These are phyloP conservation scores for Strigops habroptila DNA, from an alignment of 2,113 vertebrate genomes.

Conservation along the genomic window DNA sequence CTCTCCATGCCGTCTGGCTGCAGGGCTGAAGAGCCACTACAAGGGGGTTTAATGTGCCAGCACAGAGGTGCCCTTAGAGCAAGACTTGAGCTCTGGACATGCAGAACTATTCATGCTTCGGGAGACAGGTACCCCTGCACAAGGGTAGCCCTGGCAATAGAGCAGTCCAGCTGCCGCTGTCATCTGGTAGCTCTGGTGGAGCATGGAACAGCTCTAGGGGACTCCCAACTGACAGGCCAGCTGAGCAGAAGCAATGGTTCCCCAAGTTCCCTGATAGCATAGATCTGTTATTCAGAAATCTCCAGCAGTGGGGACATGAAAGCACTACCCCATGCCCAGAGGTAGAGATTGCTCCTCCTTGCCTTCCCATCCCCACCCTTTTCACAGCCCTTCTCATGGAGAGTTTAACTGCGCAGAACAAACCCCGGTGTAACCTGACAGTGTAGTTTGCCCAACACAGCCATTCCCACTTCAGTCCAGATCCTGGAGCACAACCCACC, in stretches of 20 bases:
- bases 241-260: neutral
- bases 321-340: neutral
- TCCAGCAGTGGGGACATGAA: fast-evolving
- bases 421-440: neutral
- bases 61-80: neutral
- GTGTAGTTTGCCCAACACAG: neutral
- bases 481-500: neutral
- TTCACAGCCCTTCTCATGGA: neutral
- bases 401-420: neutral
- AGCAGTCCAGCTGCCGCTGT: neutral
- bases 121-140: neutral
- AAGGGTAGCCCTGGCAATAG: neutral
- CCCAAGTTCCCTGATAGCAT: neutral
- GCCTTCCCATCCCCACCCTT: neutral
- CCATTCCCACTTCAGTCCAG: neutral
- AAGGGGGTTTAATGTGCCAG: neutral
- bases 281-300: neutral
- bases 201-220: neutral
- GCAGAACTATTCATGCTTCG: neutral
- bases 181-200: neutral
- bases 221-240: fast-evolving
- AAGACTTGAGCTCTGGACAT: neutral
- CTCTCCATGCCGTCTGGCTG: fast-evolving
- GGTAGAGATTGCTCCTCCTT: neutral
- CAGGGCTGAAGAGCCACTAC: neutral